phyloP scores from a whole-genome alignment of 2,797 vertebrate species.

The Chrysocyon brachyurus region DNA sequence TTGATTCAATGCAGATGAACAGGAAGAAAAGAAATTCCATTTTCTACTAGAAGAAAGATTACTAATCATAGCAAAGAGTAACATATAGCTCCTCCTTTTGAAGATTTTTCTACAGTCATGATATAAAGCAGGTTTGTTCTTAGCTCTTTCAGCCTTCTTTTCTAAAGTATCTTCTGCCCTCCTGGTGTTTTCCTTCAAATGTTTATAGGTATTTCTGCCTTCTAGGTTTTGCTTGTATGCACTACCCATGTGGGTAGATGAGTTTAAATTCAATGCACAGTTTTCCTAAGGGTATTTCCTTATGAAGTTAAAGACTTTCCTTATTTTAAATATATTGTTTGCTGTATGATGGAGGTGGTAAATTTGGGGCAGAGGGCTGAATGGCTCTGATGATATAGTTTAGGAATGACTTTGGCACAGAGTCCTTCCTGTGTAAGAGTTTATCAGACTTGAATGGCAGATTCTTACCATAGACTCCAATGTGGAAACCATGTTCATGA shows the following conservation, averaged over 20 bases:
- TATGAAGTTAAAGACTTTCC: neutral
- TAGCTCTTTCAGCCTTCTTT: slow-evolving; percentile 1
- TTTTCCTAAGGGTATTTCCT: neutral
- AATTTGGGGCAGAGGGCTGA: neutral
- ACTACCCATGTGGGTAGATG: neutral
- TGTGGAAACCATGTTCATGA: neutral
- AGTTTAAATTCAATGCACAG: neutral
- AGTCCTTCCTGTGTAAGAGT: neutral
- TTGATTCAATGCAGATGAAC: slow-evolving; percentile 19
- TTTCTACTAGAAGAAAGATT: slow-evolving; percentile 35
- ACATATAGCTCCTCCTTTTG: neutral
- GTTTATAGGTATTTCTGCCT: neutral
- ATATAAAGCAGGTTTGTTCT: neutral
- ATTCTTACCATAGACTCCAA: neutral
- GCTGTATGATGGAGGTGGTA: neutral
- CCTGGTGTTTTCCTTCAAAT: neutral
- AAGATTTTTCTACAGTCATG: neutral
- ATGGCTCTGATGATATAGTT: neutral
- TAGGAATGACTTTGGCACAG: neutral
- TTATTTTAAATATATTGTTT: neutral
- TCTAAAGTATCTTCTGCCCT: neutral
- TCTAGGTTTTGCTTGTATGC: neutral
- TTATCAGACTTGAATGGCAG: neutral
- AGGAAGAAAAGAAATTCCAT: neutral
- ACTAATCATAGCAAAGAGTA: neutral